A percentile compares a stretch with the other conserved stretches of the same genome.
phyloP scores from a whole-genome alignment of 2,797 vertebrate genomes.

The Synanceia verrucosa region DNA sequence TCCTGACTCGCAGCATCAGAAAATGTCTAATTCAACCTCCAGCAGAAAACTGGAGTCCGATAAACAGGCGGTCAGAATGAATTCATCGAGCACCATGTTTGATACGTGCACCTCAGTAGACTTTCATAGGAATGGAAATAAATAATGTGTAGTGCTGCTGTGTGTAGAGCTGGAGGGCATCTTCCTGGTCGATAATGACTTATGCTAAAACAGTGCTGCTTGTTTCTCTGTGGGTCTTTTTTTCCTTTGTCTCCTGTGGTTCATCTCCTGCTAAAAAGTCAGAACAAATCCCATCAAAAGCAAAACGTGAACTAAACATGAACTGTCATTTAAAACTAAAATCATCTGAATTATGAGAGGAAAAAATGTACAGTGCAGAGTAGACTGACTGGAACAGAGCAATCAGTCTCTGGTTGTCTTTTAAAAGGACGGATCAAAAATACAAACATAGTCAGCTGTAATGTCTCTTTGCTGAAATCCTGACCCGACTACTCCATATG shows the following conservation, averaged over 20 bases:
- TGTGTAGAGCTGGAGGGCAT: conserved; percentile 6
- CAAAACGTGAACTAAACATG: no score
- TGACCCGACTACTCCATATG: no score
- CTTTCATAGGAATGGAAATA: conserved; percentile 28
- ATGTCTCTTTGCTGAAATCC: no score
- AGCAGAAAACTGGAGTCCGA: conserved; percentile 17
- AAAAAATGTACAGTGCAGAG: neutral
- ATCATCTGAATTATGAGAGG: neutral
- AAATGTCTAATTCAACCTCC: conserved; percentile 17
- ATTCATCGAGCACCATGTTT: conserved; percentile 29
- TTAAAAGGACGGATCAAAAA: neutral
- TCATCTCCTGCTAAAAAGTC: conserved; percentile 2
- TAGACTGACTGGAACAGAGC: neutral
- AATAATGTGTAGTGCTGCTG: conserved; percentile 17
- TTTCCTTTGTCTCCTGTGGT: neutral
- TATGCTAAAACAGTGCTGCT: conserved; percentile 13
- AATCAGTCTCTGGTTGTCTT: neutral
- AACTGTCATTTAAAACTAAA: neutral
- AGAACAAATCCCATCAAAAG: neutral
- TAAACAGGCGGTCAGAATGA: conserved; percentile 22
- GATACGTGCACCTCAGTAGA: conserved; percentile 42
- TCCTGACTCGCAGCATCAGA: neutral
- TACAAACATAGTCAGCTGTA: no score
- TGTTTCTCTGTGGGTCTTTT: neutral
- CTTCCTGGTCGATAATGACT: conserved; percentile 12